phyloP scores from a whole-genome alignment of 2,888 invertebrate genomes.

The Catonia carolina region DNA sequence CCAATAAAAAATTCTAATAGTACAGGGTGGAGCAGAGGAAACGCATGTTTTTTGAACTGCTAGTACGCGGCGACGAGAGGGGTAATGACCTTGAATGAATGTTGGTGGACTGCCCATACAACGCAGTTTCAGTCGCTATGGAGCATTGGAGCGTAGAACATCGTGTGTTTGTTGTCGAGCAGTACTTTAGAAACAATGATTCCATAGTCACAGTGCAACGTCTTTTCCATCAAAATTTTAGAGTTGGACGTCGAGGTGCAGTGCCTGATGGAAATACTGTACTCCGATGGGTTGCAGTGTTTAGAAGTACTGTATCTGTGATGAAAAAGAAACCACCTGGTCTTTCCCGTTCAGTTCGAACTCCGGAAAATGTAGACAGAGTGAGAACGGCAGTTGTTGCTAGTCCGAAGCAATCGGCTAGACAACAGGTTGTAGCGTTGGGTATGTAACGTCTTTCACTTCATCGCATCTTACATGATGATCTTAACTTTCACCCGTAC shows the following conservation, averaged over 20 bases:
- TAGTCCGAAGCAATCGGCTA: slow-evolving; percentile 10
- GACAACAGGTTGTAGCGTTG: slow-evolving; percentile 2
- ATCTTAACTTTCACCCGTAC: slow-evolving; percentile 3
- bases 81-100: slow-evolving; percentile 5
- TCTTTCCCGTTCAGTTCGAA: slow-evolving; percentile 1
- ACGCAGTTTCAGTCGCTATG: slow-evolving; percentile 16
- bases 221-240: slow-evolving; percentile 18
- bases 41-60: slow-evolving; percentile 9
- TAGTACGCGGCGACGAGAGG: not conserved
- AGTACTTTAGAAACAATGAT: slow-evolving; percentile 19
- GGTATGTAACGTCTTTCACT: slow-evolving; percentile 7
- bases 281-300: slow-evolving; percentile 12
- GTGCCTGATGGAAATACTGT: slow-evolving; percentile 17
- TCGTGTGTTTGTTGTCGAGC: slow-evolving; percentile 14
- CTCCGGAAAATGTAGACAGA: slow-evolving; percentile 6
- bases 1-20: too few species aligned
- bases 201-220: slow-evolving; percentile 17
- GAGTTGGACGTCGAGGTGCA: slow-evolving; percentile 9
- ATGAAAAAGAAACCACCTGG: not conserved
- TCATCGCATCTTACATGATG: slow-evolving; percentile 8
- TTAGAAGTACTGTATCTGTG: slow-evolving; percentile 10
- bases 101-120: not conserved
- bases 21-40: slow-evolving; percentile 1
- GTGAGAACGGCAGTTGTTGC: slow-evolving; percentile 7
- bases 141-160: slow-evolving; percentile 15